Conservation (phyloP, 2,797 vertebrate genomes). For the Momotus momota region DNA sequence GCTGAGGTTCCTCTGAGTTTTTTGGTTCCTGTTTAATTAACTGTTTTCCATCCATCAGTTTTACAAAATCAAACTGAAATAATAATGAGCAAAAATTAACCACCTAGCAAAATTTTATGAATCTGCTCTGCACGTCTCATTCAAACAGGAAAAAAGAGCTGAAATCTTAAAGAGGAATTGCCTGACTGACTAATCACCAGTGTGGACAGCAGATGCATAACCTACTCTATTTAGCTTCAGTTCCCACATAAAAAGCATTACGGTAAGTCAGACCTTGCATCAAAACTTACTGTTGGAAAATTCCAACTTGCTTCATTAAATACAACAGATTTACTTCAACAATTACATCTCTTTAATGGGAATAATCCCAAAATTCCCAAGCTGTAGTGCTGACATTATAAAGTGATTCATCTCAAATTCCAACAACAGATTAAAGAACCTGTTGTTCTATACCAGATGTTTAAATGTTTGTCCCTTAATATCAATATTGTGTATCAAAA, state of each 20-base stretch:
- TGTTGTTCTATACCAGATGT: background rate
- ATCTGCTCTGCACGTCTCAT: background rate
- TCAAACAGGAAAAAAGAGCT: background rate
- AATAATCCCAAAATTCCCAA: background rate
- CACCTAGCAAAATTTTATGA: background rate
- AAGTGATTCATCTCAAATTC: background rate
- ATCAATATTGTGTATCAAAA: background rate
- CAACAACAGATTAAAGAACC: background rate
- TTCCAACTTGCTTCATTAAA: background rate
- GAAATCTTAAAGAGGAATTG: background rate
- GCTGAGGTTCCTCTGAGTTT: slow-evolving; percentile 84
- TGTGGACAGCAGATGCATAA: background rate
- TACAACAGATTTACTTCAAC: background rate
- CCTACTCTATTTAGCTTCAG: background rate
- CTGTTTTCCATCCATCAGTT: slow-evolving; percentile 94
- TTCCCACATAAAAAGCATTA: background rate
- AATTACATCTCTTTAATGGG: background rate
- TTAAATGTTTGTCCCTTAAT: background rate
- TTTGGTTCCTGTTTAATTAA: slow-evolving; percentile 88
- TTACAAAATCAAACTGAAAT: slow-evolving; percentile 95
- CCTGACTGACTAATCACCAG: background rate
- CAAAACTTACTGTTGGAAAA: background rate
- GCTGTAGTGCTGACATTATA: background rate
- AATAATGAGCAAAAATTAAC: slow-evolving; percentile 60
- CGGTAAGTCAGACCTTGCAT: background rate